phyloP scores from a whole-genome alignment of 2,888 invertebrate species.

The Siphonodentalium dalli region DNA sequence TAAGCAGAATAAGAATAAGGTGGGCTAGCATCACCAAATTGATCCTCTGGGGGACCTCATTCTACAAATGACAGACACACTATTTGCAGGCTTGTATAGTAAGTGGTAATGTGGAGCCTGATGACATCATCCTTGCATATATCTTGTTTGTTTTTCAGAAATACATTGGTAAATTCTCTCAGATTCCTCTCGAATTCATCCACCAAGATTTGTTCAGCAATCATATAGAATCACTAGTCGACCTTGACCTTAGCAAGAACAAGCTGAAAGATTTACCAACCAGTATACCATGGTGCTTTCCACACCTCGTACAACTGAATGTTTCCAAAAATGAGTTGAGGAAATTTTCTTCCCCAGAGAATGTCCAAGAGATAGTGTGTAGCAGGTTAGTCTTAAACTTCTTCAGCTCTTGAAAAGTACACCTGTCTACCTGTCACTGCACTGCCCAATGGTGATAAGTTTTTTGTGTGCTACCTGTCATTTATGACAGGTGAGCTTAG shows the following conservation, averaged over 20 bases:
- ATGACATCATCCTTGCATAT: too few relatives aligned
- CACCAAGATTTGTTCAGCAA: conserved; percentile 35
- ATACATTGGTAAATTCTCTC: background rate
- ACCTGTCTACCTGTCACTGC: too few relatives aligned
- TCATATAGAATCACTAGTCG: conserved; percentile 27
- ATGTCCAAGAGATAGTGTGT: conserved; percentile 19
- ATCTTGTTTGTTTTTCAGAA: background rate
- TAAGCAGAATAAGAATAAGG: too few relatives aligned
- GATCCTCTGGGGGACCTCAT: too few relatives aligned
- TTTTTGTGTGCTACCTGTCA: too few relatives aligned
- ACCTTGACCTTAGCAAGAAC: conserved; percentile 38
- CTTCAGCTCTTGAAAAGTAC: too few relatives aligned
- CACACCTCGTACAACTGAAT: conserved; percentile 32
- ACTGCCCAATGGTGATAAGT: too few relatives aligned
- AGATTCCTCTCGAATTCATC: conserved; percentile 22
- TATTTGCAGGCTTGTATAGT: too few relatives aligned
- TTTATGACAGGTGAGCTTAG: too few relatives aligned
- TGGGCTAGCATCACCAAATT: too few relatives aligned
- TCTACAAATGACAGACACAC: too few relatives aligned
- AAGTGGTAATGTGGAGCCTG: too few relatives aligned
- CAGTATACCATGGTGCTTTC: conserved; percentile 43
- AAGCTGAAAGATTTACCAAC: conserved; percentile 32
- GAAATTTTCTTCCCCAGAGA: conserved; percentile 12
- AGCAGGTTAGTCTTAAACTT: conserved; percentile 25
- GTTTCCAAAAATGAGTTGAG: conserved; percentile 33